phyloP scores from a whole-genome alignment of 2,888 invertebrate genomes.

The Endomychus coccineus region DNA sequence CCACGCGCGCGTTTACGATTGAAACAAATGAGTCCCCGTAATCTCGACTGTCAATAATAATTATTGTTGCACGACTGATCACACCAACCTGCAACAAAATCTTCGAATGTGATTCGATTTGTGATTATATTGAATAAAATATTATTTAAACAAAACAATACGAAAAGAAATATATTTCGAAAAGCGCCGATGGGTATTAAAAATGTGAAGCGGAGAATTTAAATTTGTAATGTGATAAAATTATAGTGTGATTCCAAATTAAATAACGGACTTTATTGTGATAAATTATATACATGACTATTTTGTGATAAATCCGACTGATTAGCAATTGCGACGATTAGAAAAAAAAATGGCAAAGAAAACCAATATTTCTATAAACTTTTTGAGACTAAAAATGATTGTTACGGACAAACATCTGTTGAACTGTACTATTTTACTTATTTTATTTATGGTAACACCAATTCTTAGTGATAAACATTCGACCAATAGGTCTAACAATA shows the following conservation, averaged over 20 bases:
- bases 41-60: constrained; percentile 4
- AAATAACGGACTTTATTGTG: too few relatives aligned
- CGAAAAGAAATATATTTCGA: too few relatives aligned
- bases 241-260: too few relatives aligned
- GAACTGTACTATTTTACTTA: constrained; percentile 3
- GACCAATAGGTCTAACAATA: constrained; percentile 1
- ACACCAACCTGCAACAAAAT: constrained; percentile 2
- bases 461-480: constrained; percentile 8
- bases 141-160: constrained; percentile 6
- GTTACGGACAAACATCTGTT: neutral
- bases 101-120: constrained; percentile 8
- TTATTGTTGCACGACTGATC: too few relatives aligned
- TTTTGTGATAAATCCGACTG: too few relatives aligned
- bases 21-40: constrained; percentile 6
- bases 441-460: constrained; percentile 5
- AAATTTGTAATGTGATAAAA: too few relatives aligned
- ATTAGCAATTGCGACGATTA: too few relatives aligned
- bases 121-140: constrained; percentile 10
- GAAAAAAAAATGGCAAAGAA: too few relatives aligned
- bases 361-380: neutral
- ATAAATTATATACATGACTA: too few relatives aligned
- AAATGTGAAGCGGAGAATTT: too few relatives aligned
- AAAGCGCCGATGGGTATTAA: too few relatives aligned
- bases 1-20: too few relatives aligned
- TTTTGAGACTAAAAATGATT: neutral